These are phyloP conservation scores for Gorsachius goisagi DNA, from an alignment of 2,113 vertebrate species.

Conservation along the genomic window DNA sequence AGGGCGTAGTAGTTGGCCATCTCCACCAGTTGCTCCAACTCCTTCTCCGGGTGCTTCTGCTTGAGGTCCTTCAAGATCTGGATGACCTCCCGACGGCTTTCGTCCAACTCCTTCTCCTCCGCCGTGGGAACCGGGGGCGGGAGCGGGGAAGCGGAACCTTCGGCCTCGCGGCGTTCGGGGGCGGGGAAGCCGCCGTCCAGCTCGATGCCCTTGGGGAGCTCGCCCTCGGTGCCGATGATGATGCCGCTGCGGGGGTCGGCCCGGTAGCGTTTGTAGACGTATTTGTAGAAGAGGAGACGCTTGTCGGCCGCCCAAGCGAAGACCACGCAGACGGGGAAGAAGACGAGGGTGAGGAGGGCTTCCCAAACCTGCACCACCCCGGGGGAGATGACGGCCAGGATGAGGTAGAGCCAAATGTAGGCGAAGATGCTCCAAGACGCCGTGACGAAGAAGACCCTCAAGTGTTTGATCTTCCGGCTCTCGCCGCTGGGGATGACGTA, in stretches of 20 bases:
- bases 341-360: slow-evolving; percentile 88
- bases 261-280: slow-evolving; percentile 93
- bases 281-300: slow-evolving; percentile 95
- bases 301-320: slow-evolving; percentile 96
- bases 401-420: slow-evolving; percentile 96
- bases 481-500: slow-evolving; percentile 89
- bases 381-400: slow-evolving; percentile 89
- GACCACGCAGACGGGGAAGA: slow-evolving; percentile 92
- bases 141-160: background rate
- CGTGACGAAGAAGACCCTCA: slow-evolving; percentile 94
- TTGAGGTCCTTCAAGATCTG: slow-evolving; percentile 95
- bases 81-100: slow-evolving; percentile 93
- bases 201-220: slow-evolving; percentile 79
- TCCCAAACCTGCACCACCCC: slow-evolving; percentile 95
- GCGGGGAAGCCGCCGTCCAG: slow-evolving; percentile 69
- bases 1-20: slow-evolving; percentile 93
- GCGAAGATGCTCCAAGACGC: slow-evolving; percentile 98
- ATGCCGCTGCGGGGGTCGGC: slow-evolving; percentile 92
- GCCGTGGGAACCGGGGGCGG: background rate
- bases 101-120: slow-evolving; percentile 89
- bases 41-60: slow-evolving; percentile 94
- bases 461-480: slow-evolving; percentile 90
- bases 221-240: slow-evolving; percentile 91
- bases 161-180: slow-evolving; percentile 53
- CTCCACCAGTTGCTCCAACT: slow-evolving; percentile 92